These are phyloP conservation scores for Uromys caudimaculatus DNA, from an alignment of 2,797 vertebrate genomes.

Conservation along the genomic window DNA sequence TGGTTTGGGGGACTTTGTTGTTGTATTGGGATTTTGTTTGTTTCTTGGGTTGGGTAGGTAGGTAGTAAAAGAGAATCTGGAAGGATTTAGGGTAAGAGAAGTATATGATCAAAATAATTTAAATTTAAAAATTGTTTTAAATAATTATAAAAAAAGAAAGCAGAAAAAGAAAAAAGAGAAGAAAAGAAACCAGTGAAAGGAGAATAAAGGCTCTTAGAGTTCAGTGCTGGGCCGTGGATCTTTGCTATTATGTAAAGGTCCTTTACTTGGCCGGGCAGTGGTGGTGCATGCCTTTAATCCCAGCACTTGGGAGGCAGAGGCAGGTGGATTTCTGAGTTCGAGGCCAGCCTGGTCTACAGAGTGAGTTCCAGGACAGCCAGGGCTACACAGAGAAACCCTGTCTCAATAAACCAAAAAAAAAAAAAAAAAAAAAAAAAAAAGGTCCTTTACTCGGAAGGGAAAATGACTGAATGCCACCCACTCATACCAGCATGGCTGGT, in stretches of 20 bases:
- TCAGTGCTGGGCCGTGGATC: fast-evolving
- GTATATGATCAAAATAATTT: background rate
- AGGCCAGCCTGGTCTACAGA: too few species aligned
- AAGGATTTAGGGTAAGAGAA: background rate
- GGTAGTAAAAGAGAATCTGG: background rate
- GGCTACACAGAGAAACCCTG: too few species aligned
- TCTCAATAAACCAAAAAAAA: too few species aligned
- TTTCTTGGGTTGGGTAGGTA: background rate
- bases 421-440: too few species aligned
- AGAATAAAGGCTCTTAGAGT: too few species aligned
- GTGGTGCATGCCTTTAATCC: too few species aligned
- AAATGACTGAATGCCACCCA: background rate
- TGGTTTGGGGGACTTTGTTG: background rate
- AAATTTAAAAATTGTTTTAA: background rate
- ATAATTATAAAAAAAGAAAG: background rate
- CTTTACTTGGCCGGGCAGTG: too few species aligned
- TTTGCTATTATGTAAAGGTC: background rate
- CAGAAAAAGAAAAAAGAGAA: background rate
- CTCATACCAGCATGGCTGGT: background rate
- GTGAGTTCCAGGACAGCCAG: too few species aligned
- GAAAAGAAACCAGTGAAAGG: constrained; percentile 81
- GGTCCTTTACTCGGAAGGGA: too few species aligned
- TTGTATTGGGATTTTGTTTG: background rate
- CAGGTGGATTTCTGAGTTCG: too few species aligned
- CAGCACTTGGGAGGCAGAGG: too few species aligned